These are phyloP conservation scores for Cephus rjabovi DNA, from an alignment of 2,888 invertebrate species.

Conservation along the genomic window DNA sequence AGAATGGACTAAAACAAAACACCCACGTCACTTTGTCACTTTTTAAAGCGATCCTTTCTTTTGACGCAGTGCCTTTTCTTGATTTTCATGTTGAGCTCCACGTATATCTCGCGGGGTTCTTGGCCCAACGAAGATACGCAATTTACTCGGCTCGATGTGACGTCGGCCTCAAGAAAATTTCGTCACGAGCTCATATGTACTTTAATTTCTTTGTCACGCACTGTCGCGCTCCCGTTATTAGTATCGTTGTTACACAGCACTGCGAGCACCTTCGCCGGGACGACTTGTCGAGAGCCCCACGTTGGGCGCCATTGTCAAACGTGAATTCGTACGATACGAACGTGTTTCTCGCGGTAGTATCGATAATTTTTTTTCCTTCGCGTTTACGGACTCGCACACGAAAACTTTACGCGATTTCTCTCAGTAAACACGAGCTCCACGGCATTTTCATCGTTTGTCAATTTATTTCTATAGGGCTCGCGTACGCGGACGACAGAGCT, in stretches of 20 bases:
- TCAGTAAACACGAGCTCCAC: background rate
- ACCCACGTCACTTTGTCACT: conserved; percentile 38
- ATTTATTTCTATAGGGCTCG: background rate
- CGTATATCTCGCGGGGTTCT: background rate
- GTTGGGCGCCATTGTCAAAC: conserved; percentile 51
- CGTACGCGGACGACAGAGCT: conserved; percentile 47
- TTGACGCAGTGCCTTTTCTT: conserved; percentile 49
- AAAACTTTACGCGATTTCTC: background rate
- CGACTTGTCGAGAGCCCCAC: conserved; percentile 28
- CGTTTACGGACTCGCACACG: background rate
- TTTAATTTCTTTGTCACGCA: background rate
- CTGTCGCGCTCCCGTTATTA: background rate
- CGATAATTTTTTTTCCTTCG: background rate
- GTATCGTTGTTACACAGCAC: background rate
- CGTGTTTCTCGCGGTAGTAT: background rate
- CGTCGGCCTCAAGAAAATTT: background rate
- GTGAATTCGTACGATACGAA: conserved; percentile 20
- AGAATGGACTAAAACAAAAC: background rate
- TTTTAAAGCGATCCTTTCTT: conserved; percentile 36
- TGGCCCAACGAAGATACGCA: background rate
- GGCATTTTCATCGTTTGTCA: background rate
- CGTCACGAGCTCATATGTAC: background rate
- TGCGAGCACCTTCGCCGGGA: conserved; percentile 3
- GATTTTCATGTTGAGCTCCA: conserved; percentile 39
- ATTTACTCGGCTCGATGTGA: background rate